Percentiles rank a stretch among this genome's conserved stretches.
Evolutionary conservation across 2,888 invertebrate species (phyloP).

Genomic region (Orthosia incerta): DNA sequence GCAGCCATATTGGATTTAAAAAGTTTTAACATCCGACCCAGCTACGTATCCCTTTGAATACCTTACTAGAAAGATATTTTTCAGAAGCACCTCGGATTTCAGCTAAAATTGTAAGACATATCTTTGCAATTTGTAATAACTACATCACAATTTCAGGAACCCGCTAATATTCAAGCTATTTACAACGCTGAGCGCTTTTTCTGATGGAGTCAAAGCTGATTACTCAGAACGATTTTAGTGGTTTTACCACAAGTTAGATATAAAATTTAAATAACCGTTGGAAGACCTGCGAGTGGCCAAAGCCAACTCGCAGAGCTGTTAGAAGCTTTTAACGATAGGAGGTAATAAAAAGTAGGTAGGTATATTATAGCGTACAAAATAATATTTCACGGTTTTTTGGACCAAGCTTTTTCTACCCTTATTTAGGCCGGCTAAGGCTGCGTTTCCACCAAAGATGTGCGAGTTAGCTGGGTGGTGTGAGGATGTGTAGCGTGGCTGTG

Average conservation of each 20-base stretch:
- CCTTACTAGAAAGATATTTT: constrained; percentile 6
- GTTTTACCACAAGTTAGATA: too few species aligned
- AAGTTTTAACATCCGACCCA: background rate
- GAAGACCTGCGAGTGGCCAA: too few species aligned
- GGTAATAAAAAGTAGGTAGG: background rate
- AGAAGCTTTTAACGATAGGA: too few species aligned
- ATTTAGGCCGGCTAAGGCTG: background rate
- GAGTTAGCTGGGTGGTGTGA: too few species aligned
- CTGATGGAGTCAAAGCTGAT: constrained; percentile 1
- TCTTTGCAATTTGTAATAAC: constrained; percentile 18
- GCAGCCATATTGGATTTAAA: constrained; percentile 6
- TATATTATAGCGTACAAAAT: background rate
- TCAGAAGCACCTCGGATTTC: background rate
- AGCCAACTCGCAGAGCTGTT: too few species aligned
- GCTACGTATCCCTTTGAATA: background rate
- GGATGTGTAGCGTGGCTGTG: too few species aligned
- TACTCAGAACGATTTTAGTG: background rate
- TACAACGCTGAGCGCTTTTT: background rate
- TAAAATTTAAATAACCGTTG: too few species aligned
- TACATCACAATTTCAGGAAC: constrained; percentile 6
- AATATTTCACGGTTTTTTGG: background rate
- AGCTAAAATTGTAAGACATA: constrained; percentile 1
- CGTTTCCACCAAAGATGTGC: too few species aligned
- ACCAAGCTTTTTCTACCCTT: background rate
- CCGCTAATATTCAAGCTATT: constrained; percentile 8